A percentile compares a stretch with the other conserved stretches of the same genome.
Conservation (phyloP, 2,113 vertebrate genomes). For the Equus przewalskii region DNA sequence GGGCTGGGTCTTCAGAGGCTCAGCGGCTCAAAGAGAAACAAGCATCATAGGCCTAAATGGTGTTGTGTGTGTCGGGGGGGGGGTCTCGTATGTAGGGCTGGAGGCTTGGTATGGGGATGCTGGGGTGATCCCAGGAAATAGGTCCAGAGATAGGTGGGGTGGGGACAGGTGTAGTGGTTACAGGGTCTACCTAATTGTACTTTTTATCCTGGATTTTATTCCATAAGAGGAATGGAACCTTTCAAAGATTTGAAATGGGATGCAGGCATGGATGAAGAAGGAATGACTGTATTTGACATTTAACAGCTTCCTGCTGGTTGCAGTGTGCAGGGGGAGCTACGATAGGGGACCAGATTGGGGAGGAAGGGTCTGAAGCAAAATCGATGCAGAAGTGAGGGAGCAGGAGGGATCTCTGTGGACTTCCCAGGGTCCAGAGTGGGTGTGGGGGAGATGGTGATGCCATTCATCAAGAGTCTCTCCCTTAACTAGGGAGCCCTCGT, state of each 20-base stretch:
- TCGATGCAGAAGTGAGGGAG: not conserved
- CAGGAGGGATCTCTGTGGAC: not conserved
- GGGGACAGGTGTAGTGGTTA: not conserved
- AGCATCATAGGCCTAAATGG: not conserved
- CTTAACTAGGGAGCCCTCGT: not conserved
- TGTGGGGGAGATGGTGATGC: not conserved
- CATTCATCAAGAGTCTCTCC: not conserved
- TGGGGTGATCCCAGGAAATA: not conserved
- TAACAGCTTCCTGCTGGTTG: not conserved
- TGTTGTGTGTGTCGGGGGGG: no score
- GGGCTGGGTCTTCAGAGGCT: not conserved
- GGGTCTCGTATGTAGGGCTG: not conserved
- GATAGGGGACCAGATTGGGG: accelerated
- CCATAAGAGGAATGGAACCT: not conserved
- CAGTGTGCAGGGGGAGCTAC: not conserved
- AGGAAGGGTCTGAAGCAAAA: not conserved
- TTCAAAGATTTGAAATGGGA: not conserved
- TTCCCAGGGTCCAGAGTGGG: not conserved
- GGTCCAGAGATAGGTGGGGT: not conserved
- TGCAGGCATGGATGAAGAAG: not conserved
- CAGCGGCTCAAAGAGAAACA: not conserved
- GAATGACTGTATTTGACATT: not conserved
- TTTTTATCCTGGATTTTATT: conserved; percentile 16
- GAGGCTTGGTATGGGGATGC: no score
- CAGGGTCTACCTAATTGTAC: not conserved